Evolutionary conservation across 2,888 invertebrate species (phyloP).

Genomic region (Cordilura impudica): DNA sequence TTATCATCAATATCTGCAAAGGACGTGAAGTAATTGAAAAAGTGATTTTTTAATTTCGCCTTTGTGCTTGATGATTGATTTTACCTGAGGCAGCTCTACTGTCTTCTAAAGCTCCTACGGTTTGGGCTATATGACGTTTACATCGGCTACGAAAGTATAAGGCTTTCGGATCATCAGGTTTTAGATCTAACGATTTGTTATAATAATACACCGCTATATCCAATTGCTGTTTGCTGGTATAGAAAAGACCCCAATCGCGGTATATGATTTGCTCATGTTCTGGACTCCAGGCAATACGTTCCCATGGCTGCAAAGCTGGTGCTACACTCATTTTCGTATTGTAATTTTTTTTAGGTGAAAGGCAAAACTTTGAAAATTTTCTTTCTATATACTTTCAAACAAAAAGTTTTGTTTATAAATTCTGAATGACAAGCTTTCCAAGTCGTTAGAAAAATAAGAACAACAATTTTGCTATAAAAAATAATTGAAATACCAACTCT

Average conservation of each 20-base stretch:
- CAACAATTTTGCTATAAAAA: no score
- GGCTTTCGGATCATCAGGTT: constrained; percentile 68
- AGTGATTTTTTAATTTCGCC: neutral
- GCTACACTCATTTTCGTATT: constrained; percentile 26
- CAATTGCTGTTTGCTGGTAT: constrained; percentile 71
- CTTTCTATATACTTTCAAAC: no score
- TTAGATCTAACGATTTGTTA: constrained; percentile 70
- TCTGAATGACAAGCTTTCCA: no score
- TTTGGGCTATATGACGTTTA: constrained; percentile 71
- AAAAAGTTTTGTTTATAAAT: no score
- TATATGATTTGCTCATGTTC: constrained; percentile 74
- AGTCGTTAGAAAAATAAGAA: no score
- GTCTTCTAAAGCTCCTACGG: constrained; percentile 70
- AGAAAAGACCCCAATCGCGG: constrained; percentile 74
- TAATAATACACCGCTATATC: constrained; percentile 73
- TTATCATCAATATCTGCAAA: constrained; percentile 62
- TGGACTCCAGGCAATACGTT: constrained; percentile 68
- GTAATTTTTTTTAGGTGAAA: neutral
- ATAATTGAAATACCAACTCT: no score
- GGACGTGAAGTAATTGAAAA: no score
- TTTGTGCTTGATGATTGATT: constrained; percentile 9
- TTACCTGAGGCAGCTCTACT: constrained; percentile 70
- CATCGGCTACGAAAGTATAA: constrained; percentile 72
- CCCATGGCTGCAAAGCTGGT: constrained; percentile 66
- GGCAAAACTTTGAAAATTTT: neutral